Evolutionary conservation across 53 echinoderm and acorn worm genomes (phyloP), one percentile per base, ranked within the genome.

Genomic region (Echinarachnius parma): DNA sequence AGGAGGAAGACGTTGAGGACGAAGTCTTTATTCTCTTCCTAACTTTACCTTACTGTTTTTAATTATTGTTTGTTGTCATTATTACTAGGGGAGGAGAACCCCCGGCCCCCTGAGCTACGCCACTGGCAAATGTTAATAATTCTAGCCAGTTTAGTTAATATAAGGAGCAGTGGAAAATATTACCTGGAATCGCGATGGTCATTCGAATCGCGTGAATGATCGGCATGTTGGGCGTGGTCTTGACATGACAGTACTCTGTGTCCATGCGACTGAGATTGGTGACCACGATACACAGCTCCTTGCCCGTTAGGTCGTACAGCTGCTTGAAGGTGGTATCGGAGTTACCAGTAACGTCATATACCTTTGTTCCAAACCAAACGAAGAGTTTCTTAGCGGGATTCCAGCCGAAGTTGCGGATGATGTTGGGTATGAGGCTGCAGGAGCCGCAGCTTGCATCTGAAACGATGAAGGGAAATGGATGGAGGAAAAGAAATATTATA

Each of bases 111-210:
- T n/a, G n/a, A n/a, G n/a, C n/a, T n/a, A n/a, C n/a, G n/a, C n/a
- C n/a, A n/a, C n/a, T n/a, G n/a, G n/a, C n/a, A n/a, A n/a, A n/a
- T n/a, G n/a, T n/a, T n/a, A n/a, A n/a, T n/a, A n/a, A n/a, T n/a
- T n/a, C n/a, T n/a, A n/a, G n/a, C n/a, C n/a, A n/a, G n/a, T n/a
- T n/a, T n/a, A n/a, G n/a, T n/a, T n/a, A n/a, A n/a, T n/a, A n/a
- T n/a, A n/a, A n/a, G n/a, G n/a, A n/a, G n/a, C n/a, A n/a, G n/a
- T n/a, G n/a, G n/a, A n/a, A n/a, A n/a, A 33, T 21, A 30, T 23
- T 64, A 95, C 95, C 90, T 78, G 90, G 90, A 39, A 95, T 95
- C 2, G 95, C 87, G 69, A 91, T 87, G 20, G 95, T 91, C 95
- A 95, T 95, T 39, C 90, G 84, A 31, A 91, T 76, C 26, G 95